These are phyloP conservation scores for Pseudococcus viburni DNA, from an alignment of 2,888 invertebrate species.

Conservation along the genomic window DNA sequence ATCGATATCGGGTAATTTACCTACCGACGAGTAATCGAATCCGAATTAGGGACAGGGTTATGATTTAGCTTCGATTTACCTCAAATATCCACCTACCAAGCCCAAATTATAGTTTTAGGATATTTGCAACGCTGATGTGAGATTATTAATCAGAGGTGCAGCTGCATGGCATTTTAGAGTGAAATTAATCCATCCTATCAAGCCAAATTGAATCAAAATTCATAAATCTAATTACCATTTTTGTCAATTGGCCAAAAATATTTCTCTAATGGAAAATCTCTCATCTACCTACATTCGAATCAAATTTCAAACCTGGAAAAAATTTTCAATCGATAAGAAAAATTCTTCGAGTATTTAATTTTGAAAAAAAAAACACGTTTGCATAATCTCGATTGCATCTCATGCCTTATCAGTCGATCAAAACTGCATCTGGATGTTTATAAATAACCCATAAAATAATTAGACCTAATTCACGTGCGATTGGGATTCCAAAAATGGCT, in stretches of 20 bases:
- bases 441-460: neutral
- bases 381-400: neutral
- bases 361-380: neutral
- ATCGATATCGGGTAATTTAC: neutral
- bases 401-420: neutral
- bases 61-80: neutral
- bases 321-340: neutral
- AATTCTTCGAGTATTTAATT: neutral
- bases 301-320: neutral
- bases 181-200: neutral
- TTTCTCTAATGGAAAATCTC: neutral
- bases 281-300: neutral
- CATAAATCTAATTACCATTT: neutral
- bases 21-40: neutral
- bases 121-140: too few relatives aligned
- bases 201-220: neutral
- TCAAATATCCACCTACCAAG: too few relatives aligned
- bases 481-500: too few relatives aligned
- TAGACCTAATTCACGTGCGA: neutral
- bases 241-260: neutral
- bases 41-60: neutral
- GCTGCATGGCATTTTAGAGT: neutral
- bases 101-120: too few relatives aligned
- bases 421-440: neutral
- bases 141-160: neutral